Base-by-base conservation (phyloP, 2,888 invertebrate species). In the Siphonodentalium dalli region DNA sequence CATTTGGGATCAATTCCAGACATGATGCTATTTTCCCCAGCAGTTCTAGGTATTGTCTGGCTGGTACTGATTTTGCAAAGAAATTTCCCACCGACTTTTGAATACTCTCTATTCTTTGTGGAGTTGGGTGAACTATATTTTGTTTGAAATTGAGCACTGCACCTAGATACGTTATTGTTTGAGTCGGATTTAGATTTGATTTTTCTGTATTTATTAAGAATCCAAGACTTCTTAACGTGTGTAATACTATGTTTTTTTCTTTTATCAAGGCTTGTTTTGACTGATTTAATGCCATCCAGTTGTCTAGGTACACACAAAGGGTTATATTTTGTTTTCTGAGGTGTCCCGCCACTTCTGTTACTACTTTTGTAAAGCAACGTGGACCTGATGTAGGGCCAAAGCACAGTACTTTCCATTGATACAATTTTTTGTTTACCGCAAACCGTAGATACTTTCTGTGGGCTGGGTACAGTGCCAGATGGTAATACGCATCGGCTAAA, bases 1-100 rank as follows among this genome's bases (percentile, higher is more conserved):
- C n/a, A n/a, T n/a, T n/a, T n/a, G 42, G 42, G 23, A 42, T 42
- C 29, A 42, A 24, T 29, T 28, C 42, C 2, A 42, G 42, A 28
- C 42, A 42, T 28, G 28, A 21, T 24, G 42, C n/a, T 24, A n/a
- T 18, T 28, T 28, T 26, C 2, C 42, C 42, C 15, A 31, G 31
- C n/a, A 7, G 13, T 27, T n/a, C 9, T 24, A n/a, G 21, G 21
- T n/a, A 21, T n/a, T 31, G 9, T 31, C 31, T 9, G 31, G 31
- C 31, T 11, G 31, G n/a, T 9, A 31, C n/a, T 31, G 9, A n/a
- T 11, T 31, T n/a, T 31, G 9, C n/a, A 11, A 9, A 11, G 11
- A 31, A 31, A 31, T 31, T 31, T 9, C 11, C 31, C 9, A 31
- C n/a, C n/a, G 31, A 9, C 31, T 11, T 31, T 31, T 31, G 2